These are phyloP conservation scores for Petrocephalus schoutedeni DNA, from an alignment of 2,797 vertebrate species.

Conservation along the genomic window DNA sequence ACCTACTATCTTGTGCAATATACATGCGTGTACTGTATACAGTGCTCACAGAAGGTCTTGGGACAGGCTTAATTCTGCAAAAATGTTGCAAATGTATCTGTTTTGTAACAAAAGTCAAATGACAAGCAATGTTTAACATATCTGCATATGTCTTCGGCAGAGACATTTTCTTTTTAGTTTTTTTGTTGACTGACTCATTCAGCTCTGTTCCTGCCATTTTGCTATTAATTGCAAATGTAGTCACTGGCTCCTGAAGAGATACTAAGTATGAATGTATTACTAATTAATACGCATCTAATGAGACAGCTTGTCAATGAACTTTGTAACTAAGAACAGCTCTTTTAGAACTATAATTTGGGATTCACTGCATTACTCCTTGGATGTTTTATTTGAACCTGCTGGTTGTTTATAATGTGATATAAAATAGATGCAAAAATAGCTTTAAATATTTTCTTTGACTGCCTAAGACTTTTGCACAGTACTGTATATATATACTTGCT, in stretches of 20 bases:
- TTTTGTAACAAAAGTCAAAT: not conserved
- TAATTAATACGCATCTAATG: not conserved
- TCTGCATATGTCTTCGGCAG: not conserved
- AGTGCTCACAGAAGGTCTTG: not conserved
- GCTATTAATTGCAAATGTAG: not conserved
- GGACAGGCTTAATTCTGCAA: not conserved
- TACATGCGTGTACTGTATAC: not conserved
- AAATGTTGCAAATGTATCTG: not conserved
- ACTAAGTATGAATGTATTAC: not conserved
- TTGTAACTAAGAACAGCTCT: not conserved
- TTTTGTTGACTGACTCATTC: not conserved
- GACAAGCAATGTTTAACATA: not conserved
- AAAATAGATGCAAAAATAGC: too few relatives aligned
- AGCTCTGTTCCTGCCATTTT: not conserved
- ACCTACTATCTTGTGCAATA: not conserved
- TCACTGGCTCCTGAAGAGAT: not conserved
- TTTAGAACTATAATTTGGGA: not conserved
- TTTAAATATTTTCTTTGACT: too few relatives aligned
- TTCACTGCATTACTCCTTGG: not conserved
- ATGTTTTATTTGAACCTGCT: not conserved
- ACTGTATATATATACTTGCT: not conserved
- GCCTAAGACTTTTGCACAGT: too few relatives aligned
- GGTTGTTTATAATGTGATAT: not conserved
- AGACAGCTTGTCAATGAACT: not conserved
- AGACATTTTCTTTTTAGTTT: not conserved